Base-by-base conservation (phyloP, 2,888 invertebrate genomes). In the Parascotia fuliginaria region DNA sequence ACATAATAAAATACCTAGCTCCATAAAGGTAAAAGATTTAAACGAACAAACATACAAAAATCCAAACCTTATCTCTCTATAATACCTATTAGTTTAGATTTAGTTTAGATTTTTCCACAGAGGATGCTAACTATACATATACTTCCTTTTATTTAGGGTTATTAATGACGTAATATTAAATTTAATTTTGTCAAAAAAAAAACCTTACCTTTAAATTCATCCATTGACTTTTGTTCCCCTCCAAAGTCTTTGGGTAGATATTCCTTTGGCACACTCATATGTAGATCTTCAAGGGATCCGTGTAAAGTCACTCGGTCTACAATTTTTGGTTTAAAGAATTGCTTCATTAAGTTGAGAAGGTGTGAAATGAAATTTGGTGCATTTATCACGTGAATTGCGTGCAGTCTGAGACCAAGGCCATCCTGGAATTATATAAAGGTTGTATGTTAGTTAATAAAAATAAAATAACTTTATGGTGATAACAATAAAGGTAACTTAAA, bases 311-410 rank as follows among this genome's bases (percentile, higher is more conserved):
- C 75, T 13, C 91, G 78, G 1, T 87, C 83, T 28, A 85, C 70
- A 1, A 92, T 60, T 59, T 93, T 93, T 0, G 85, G 82, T 31
- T 82, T 87, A 15, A 90, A 59, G 49, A 89, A 79, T 46, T 79
- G 83, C 53, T 84, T 92, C 55, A 90, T 69, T 5, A 92, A 69
- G 6, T 65, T 78, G 0, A 89, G 55, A 0, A 85, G 58, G 16
- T 85, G 81, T 19, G 83, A 78, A 0, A 82, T 66, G 0, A 84
- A 69, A 1, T 73, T 61, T 0, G 87, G 87, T 0, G 86, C 77
- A 46, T 93, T 92, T 0, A 93, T 42, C 0, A 92, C 61, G 54
- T 93, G 92, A 7, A 93, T 83, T 0, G 80, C 81, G 16, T 79
- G 77, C 0, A 93, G 67, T 42, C 85, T 79, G 3, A 83, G 68